Base-by-base conservation (phyloP, 2,888 invertebrate species). In the Ornithoptera alexandrae region DNA sequence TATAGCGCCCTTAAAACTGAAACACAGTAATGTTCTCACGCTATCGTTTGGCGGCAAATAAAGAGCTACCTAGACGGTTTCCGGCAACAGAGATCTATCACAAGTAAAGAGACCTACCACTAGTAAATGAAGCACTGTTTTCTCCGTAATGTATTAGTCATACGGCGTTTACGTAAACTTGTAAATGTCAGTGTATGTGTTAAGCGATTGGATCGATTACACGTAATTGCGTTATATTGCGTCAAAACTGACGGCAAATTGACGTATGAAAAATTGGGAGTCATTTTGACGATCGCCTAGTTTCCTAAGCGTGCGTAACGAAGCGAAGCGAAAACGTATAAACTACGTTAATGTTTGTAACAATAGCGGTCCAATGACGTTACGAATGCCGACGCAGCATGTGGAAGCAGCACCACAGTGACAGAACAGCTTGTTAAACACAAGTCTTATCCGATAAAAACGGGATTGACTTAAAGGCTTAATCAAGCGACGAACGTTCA, bases 201-300 rank as follows among this genome's bases (percentile, higher is more conserved):
- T 42, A 42, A 20, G 24, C 61, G 69, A 50, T 59, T 59, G 42
- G 63, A 53, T 66, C 69, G n/a, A 66, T 70, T 70, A 70, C 59
- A 4, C 56, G 46, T 64, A 70, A 65, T 67, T 60, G 61, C 59
- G 46, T 57, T 57, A 70, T 67, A 64, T 67, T 64, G 67, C 67
- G 64, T 67, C 64, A 67, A 70, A 70, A 67, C 57, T 70, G 70
- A 60, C 67, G 64, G 67, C 64, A 60, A 67, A 67, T 70, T 67
- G 67, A 67, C 64, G 22, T 61, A 63, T 70, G 70, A 67, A 70
- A 70, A 67, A 70, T 61, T 68, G 59, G 18, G 62, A 57, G 53
- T 61, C 61, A 63, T 67, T 67, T 60, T 57, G 70, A 70, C 60
- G 62, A 65, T 42, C 65, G 62, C 70, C 58, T 59, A 59, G 22